Percentiles rank a stretch among this genome's conserved stretches.
phyloP scores from a whole-genome alignment of 2,113 vertebrate genomes.

The Hyperopisus bebe region DNA sequence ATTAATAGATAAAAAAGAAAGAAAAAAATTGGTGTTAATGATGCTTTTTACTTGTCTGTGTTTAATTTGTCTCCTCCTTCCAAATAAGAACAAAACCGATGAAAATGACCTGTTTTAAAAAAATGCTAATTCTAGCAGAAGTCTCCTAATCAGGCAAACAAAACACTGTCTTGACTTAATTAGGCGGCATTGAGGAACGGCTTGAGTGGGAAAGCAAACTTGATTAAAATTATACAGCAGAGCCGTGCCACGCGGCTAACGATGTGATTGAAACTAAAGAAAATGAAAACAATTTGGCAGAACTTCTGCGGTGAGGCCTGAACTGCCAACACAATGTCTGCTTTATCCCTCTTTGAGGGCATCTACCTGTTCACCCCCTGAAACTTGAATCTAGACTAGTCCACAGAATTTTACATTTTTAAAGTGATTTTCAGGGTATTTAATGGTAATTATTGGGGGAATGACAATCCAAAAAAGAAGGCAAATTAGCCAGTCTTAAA shows the following conservation, averaged over 20 bases:
- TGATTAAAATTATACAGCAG: constrained; percentile 36
- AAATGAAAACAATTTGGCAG: neutral
- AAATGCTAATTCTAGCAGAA: constrained; percentile 12
- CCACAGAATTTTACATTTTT: neutral
- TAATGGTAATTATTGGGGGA: neutral
- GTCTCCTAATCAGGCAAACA: constrained; percentile 18
- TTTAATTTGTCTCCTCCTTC: constrained; percentile 24
- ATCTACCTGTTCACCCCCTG: neutral
- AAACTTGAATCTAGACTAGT: neutral
- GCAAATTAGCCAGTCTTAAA: neutral
- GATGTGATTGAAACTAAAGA: constrained; percentile 21
- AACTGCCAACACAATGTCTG: too few relatives aligned
- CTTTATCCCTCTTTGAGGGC: neutral
- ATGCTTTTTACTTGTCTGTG: neutral
- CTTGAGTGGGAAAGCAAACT: constrained; percentile 15
- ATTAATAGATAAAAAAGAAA: constrained; percentile 24
- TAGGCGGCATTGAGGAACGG: neutral
- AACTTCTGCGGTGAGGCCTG: neutral
- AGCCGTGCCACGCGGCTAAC: constrained; percentile 17
- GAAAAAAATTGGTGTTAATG: constrained; percentile 9
- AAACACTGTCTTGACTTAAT: constrained; percentile 21
- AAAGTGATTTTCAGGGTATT: neutral
- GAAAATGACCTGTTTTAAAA: constrained; percentile 5
- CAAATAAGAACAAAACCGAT: constrained; percentile 17
- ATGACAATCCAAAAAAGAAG: constrained; percentile 1